Base-by-base conservation (phyloP, 2,888 invertebrate genomes). In the Alloscopus bannaensis region DNA sequence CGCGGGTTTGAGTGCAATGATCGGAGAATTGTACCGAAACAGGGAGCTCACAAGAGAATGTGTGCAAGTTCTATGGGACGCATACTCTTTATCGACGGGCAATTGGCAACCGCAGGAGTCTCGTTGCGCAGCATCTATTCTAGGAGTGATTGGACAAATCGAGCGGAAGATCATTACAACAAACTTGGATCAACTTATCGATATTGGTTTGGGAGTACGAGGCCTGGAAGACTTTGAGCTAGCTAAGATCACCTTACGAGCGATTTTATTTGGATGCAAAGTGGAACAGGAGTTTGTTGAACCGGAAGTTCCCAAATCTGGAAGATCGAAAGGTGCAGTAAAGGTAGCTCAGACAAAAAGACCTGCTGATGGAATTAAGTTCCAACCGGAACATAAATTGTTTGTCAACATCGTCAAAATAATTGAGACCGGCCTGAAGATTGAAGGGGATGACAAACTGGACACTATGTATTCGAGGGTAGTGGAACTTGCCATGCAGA, bases 11-110 rank as follows among this genome's bases (percentile, higher is more conserved):
- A 80, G 77, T 0, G 72, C 70, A 1, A 71, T 84, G 8, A 80
- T 84, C 36, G 66, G 64, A 45, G 79, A 83, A 29, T 60, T 84
- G 40, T 76, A 79, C 22, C 59, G 68, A 22, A 69, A 68, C 8
- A 31, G 68, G 3, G 64, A 57, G 1, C n/a, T 84, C 8, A 71
- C 50, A 40, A 40, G 29, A 2, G 79, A 81, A 16, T 77, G 68
- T 18, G 73, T 84, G 18, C 31, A 66, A 71, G 55, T 82, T 16
- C 42, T 84, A 8, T 85, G 83, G 84, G 85, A 85, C 66, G 85
- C 85, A 0, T 85, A 75, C 52, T 73, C 73, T 0, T 36, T 80
- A 20, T 60, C 80, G 0, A 71, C 75, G 36, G 75, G 75, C 1
- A 24, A 13, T 4, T 85, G 85, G 85, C 59, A 62, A 2, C 22